phyloP scores from a whole-genome alignment of 1,140 invertebrate species.

The Centruroides vittatus region DNA sequence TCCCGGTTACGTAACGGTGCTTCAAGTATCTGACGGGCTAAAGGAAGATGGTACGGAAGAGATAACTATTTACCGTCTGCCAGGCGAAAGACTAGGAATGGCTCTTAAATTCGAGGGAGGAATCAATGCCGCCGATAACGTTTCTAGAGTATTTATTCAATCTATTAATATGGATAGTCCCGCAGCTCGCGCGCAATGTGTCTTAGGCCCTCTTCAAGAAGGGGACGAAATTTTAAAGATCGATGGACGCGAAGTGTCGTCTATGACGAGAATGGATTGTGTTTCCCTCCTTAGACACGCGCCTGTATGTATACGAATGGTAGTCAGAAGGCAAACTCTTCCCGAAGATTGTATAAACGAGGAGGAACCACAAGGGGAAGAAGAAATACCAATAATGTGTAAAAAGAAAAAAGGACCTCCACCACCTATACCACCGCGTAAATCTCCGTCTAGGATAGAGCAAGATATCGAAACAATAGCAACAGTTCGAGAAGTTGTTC shows the following conservation, averaged over 20 bases:
- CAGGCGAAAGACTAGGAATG: conserved; percentile 76
- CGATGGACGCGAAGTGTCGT: conserved; percentile 59
- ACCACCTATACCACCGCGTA: conserved; percentile 18
- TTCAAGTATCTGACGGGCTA: too few relatives aligned
- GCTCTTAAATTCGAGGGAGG: conserved; percentile 84
- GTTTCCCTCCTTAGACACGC: conserved; percentile 67
- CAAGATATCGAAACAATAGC: background rate
- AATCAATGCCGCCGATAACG: conserved; percentile 43
- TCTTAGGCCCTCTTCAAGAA: conserved; percentile 49
- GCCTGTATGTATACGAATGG: conserved; percentile 55
- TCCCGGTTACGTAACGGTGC: too few relatives aligned
- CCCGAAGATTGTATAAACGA: background rate
- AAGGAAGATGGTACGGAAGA: conserved; percentile 28
- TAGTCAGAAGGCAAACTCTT: background rate
- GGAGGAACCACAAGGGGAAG: conserved; percentile 12
- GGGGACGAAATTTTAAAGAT: conserved; percentile 75
- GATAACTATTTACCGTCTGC: conserved; percentile 62
- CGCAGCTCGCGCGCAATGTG: conserved; percentile 48
- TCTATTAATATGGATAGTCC: conserved; percentile 77
- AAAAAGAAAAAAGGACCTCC: conserved; percentile 14
- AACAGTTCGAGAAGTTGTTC: background rate
- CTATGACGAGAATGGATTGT: conserved; percentile 78
- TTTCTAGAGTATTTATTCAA: conserved; percentile 64
- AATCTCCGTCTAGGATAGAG: conserved; percentile 6
- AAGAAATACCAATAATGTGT: conserved; percentile 9